Evolutionary conservation across 2,888 invertebrate species (phyloP).

Genomic region (Andrena flavipes): DNA sequence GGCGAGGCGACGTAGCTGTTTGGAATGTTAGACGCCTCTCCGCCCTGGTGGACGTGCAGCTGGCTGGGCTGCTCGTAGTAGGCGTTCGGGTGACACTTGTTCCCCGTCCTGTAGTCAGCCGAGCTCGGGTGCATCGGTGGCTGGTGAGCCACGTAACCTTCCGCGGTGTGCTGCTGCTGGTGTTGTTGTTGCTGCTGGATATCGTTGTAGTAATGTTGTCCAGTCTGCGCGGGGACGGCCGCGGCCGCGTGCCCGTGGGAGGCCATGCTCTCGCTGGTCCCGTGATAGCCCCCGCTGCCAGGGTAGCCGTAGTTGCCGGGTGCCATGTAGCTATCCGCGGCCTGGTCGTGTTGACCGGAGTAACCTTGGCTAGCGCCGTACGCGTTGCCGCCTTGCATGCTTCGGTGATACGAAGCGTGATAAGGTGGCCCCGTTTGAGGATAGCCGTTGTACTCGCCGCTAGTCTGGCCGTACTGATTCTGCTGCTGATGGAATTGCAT

Average conservation of each 20-base stretch:
- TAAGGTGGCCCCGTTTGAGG: slow-evolving; percentile 85
- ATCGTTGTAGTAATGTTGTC: slow-evolving; percentile 86
- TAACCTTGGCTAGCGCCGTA: slow-evolving; percentile 70
- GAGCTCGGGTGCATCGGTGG: slow-evolving; percentile 80
- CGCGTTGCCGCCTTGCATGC: slow-evolving; percentile 74
- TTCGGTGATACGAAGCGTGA: slow-evolving; percentile 84
- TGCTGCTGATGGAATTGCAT: slow-evolving; percentile 85
- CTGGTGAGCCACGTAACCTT: slow-evolving; percentile 79
- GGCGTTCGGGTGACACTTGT: slow-evolving; percentile 79
- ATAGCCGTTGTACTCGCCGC: slow-evolving; percentile 85
- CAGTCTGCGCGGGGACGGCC: slow-evolving; percentile 83
- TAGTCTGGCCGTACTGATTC: slow-evolving; percentile 83
- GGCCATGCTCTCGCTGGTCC: slow-evolving; percentile 79
- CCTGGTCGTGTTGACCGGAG: slow-evolving; percentile 70
- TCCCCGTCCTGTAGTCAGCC: slow-evolving; percentile 74
- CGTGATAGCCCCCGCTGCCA: slow-evolving; percentile 74
- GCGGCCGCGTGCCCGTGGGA: slow-evolving; percentile 85
- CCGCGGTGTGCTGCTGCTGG: slow-evolving; percentile 79
- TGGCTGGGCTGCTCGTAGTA: slow-evolving; percentile 82
- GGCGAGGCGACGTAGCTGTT: slow-evolving; percentile 84
- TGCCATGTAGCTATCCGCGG: slow-evolving; percentile 79
- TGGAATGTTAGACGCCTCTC: slow-evolving; percentile 86
- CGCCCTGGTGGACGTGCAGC: slow-evolving; percentile 84
- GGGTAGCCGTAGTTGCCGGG: slow-evolving; percentile 79
- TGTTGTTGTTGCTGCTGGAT: slow-evolving; percentile 86